Base-by-base conservation (phyloP, 2,888 invertebrate species). In the Junonia oenone region DNA sequence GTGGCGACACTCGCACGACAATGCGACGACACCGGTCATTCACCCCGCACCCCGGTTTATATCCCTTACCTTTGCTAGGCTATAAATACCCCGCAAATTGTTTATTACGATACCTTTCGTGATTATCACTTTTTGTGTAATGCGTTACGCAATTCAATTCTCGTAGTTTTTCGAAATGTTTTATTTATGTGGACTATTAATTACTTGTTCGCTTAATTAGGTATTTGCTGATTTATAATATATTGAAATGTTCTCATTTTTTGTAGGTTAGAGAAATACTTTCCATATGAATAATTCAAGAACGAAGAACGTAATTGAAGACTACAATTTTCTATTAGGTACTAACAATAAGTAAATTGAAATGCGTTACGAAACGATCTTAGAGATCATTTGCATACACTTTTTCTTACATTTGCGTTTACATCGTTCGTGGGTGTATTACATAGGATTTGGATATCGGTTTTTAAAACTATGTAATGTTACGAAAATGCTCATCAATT, bases 401-500 rank as follows among this genome's bases (percentile, higher is more conserved):
- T 33, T 33, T n/a, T 11, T 33, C n/a, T 33, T n/a, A 33, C 8
- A 29, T 29, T 11, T 11, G 29, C 8, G 8, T 38, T 11, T 11
- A 8, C 15, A n/a, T 11, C 5, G 17, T 38, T n/a, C 19, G 2
- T 19, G 19, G 17, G 22, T 22, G 22, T 22, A 40, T 40, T n/a
- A 19, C 4, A 1, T 9, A 40, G 38, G 9, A 19, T 40, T 19
- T 40, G 17, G n/a, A 11, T 40, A 5, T 17, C 9, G 6, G 38
- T 48, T 53, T 59, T 45, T 35, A 51, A 27, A 38, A 45, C 19
- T 31, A 45, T 58, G 61, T 49, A 51, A 15, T 57, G 58, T 61
- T 56, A 60, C 63, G 58, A 63, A 62, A 63, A 63, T 63, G 62
- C 62, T 71, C 70, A 84, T 85, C 73, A 81, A 87, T 87, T 79